Evolutionary conservation across 2,888 invertebrate genomes (phyloP).

Genomic region (Himalopsyche kuldschensis): DNA sequence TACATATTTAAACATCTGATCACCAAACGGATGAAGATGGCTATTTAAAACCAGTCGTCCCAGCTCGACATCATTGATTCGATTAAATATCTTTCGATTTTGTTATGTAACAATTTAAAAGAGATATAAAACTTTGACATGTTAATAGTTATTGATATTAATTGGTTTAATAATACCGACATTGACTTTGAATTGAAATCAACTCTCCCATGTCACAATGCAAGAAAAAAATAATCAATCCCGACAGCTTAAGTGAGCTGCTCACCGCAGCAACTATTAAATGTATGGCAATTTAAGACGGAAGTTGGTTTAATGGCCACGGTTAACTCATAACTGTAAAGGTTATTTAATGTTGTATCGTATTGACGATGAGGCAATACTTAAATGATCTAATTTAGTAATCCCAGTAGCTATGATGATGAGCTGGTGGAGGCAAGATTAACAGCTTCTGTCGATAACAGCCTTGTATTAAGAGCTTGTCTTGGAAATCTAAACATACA

Average conservation of each 20-base stretch:
- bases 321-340: not conserved
- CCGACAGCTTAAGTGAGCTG: not conserved
- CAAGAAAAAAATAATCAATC: not conserved
- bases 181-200: not conserved
- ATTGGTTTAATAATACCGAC: not conserved
- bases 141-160: not conserved
- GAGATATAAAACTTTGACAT: not conserved
- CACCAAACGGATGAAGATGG: too few relatives aligned
- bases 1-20: too few relatives aligned
- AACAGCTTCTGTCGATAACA: too few relatives aligned
- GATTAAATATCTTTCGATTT: not conserved
- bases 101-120: not conserved
- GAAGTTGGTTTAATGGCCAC: not conserved
- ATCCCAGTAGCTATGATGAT: not conserved
- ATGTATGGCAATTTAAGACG: not conserved
- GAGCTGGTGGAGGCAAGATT: too few relatives aligned
- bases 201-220: not conserved
- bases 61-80: not conserved
- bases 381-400: not conserved
- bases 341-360: not conserved
- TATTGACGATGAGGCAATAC: not conserved
- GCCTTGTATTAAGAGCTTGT: too few relatives aligned
- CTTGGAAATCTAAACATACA: too few relatives aligned
- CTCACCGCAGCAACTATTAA: not conserved
- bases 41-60: too few relatives aligned